phyloP scores from a whole-genome alignment of 2,113 vertebrate genomes.

The Marcusenius ussheri region DNA sequence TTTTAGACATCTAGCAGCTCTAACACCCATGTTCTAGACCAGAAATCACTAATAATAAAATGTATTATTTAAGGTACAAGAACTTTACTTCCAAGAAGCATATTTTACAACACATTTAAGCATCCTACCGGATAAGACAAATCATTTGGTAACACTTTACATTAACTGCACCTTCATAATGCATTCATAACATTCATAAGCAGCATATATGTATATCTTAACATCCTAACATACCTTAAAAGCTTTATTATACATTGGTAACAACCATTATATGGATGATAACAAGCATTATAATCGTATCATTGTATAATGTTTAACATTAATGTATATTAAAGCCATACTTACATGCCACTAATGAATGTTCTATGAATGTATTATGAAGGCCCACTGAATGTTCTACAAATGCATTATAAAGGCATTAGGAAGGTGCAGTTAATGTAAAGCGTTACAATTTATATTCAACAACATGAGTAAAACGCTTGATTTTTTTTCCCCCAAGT shows the following conservation, averaged over 20 bases:
- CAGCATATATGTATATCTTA: too few species aligned
- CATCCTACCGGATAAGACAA: neutral
- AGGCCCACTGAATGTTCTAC: neutral
- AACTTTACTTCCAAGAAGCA: neutral
- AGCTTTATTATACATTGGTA: neutral
- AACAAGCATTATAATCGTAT: neutral
- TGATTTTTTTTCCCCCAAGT: neutral
- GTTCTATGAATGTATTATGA: neutral
- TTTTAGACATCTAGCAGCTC: neutral
- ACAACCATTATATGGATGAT: neutral
- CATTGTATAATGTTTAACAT: neutral
- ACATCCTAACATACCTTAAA: neutral
- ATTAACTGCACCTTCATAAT: neutral
- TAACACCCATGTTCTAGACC: neutral
- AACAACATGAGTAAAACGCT: neutral
- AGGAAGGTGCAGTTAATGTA: neutral
- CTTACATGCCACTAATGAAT: neutral
- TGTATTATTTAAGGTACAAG: neutral
- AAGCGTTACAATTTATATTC: neutral
- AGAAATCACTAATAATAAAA: neutral
- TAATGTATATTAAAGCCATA: neutral
- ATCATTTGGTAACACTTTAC: neutral
- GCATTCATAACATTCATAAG: neutral
- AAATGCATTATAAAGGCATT: neutral
- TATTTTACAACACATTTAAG: neutral